Evolutionary conservation across 35 echinoderm and acorn worm genomes (phyloP).

Genomic region (Lytechinus pictus): DNA sequence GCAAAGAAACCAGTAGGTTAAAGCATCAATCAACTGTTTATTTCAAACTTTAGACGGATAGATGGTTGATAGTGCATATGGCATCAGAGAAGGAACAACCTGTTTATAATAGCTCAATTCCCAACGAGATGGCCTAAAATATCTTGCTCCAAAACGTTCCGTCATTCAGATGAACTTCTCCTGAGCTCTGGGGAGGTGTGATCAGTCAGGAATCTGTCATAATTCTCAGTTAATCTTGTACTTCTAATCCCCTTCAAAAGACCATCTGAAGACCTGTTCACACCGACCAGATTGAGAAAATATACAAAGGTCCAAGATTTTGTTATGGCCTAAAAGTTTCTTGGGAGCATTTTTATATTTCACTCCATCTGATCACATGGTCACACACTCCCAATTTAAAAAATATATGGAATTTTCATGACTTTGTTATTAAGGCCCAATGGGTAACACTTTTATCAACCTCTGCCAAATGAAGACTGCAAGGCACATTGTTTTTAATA

Average conservation of each 20-base stretch:
- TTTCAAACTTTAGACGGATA: neutral
- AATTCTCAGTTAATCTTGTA: slow-evolving; percentile 4
- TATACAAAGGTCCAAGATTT: no score
- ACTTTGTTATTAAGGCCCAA: no score
- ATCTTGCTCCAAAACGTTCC: neutral
- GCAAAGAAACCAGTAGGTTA: neutral
- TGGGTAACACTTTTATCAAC: no score
- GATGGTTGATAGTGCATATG: neutral
- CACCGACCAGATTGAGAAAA: no score
- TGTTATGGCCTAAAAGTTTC: no score
- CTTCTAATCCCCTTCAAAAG: neutral
- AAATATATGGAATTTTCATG: no score
- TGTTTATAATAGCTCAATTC: neutral
- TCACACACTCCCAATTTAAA: no score
- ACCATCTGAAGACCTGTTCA: neutral
- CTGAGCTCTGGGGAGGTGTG: neutral
- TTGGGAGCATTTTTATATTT: no score
- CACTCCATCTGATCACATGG: no score
- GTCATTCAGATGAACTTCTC: neutral
- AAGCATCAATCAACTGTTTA: neutral
- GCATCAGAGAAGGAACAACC: neutral
- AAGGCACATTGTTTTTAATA: no score
- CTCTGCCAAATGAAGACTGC: no score
- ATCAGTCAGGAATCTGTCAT: slow-evolving; percentile 2
- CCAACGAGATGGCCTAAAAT: neutral